Conservation (phyloP, 2,113 vertebrate species). For the Elachura formosa region DNA sequence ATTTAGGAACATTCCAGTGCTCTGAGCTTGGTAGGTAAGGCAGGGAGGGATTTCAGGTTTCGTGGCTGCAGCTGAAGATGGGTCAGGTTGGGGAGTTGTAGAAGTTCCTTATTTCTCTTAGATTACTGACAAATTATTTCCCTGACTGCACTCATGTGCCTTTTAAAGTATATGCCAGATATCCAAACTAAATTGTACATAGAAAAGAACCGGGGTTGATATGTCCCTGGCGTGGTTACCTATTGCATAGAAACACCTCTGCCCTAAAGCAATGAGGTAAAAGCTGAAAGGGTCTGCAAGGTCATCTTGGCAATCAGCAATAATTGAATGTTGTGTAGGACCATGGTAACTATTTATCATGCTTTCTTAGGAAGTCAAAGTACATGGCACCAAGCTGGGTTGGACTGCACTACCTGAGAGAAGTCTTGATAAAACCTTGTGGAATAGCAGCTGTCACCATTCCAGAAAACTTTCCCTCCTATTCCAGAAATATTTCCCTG, state of each 20-base stretch:
- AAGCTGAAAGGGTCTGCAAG: neutral
- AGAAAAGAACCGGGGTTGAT: neutral
- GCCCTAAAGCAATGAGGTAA: neutral
- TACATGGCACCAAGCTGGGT: neutral
- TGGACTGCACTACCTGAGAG: neutral
- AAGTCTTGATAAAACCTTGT: neutral
- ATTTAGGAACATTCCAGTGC: neutral
- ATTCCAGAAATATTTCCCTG: neutral
- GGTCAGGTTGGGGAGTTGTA: neutral
- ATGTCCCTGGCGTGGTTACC: neutral
- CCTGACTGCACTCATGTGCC: neutral
- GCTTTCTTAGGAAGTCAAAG: neutral
- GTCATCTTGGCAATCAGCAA: neutral
- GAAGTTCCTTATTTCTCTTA: neutral
- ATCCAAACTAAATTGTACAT: neutral
- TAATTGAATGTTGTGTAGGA: neutral
- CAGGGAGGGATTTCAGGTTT: neutral
- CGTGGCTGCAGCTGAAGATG: neutral
- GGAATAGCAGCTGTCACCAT: neutral
- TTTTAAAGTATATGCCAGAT: neutral
- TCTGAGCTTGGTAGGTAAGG: neutral
- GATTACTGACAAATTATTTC: neutral
- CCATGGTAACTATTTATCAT: neutral
- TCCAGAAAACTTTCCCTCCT: neutral
- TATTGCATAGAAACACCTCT: neutral